A percentile compares a stretch with the other conserved stretches of the same genome.
phyloP scores from a whole-genome alignment of 2,797 vertebrate species.

The Chromis chromis region DNA sequence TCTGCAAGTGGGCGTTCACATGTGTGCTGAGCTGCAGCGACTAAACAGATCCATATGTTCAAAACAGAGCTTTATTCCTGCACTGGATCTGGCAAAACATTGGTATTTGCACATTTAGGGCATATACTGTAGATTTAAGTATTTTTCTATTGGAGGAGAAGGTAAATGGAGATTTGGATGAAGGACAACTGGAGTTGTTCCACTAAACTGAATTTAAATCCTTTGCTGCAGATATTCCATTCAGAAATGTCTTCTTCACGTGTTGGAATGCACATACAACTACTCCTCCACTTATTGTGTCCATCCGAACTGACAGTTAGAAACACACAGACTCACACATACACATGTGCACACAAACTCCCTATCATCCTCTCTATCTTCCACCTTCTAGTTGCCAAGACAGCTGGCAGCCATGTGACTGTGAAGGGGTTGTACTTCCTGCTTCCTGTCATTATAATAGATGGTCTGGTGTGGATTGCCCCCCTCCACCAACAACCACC shows the following conservation, averaged over 20 bases:
- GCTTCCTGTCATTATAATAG: constrained; percentile 99
- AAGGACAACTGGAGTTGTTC: constrained; percentile 44
- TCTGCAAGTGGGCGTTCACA: constrained; percentile 47
- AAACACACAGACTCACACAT: neutral
- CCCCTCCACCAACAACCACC: constrained; percentile 81
- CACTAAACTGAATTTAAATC: constrained; percentile 71
- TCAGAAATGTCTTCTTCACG: constrained; percentile 19
- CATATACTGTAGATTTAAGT: constrained; percentile 34
- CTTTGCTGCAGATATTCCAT: constrained; percentile 31
- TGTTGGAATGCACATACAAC: constrained; percentile 37
- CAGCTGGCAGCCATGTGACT: constrained; percentile 99
- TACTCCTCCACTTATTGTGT: constrained; percentile 3
- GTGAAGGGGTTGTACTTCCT: constrained; percentile 83
- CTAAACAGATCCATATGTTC: constrained; percentile 79
- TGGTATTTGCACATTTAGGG: constrained; percentile 52
- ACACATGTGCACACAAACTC: constrained; percentile 23
- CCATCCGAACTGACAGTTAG: neutral
- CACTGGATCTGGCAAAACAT: constrained; percentile 43
- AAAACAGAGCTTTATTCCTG: constrained; percentile 31
- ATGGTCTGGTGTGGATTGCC: constrained; percentile 96
- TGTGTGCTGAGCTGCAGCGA: constrained; percentile 47
- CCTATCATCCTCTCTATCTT: constrained; percentile 68
- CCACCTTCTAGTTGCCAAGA: constrained; percentile 83
- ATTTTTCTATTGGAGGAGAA: constrained; percentile 34
- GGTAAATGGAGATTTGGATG: constrained; percentile 18